Percentiles rank a stretch among this genome's conserved stretches.
These are phyloP conservation scores for Hormaphis cornu DNA, from an alignment of 1,140 invertebrate genomes.

Conservation along the genomic window DNA sequence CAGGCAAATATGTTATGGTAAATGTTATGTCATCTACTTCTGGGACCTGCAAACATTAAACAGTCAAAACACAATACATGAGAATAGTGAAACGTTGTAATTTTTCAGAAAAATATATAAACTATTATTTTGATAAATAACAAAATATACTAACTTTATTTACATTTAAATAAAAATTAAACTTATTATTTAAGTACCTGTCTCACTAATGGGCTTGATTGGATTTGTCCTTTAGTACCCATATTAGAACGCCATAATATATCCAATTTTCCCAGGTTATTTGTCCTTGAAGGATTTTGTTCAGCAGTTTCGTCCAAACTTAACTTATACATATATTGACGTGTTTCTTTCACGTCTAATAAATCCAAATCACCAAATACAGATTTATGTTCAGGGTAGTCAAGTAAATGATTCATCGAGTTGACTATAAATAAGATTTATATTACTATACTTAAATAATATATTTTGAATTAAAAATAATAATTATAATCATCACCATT, in stretches of 20 bases:
- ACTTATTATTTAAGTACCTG: constrained; percentile 50
- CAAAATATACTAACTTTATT: too few relatives aligned
- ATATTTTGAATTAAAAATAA: neutral
- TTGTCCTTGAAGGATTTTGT: constrained; percentile 67
- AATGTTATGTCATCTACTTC: constrained; percentile 21
- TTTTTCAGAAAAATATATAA: too few relatives aligned
- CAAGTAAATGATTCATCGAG: constrained; percentile 18
- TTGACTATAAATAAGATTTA: neutral
- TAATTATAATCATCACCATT: constrained; percentile 45
- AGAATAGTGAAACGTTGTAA: too few relatives aligned
- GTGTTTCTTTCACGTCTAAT: constrained; percentile 63
- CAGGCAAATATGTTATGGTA: constrained; percentile 8
- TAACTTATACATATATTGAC: constrained; percentile 90
- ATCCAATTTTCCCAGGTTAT: constrained; percentile 91
- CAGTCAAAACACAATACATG: neutral
- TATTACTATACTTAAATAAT: neutral
- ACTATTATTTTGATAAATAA: too few relatives aligned
- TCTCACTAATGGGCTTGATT: constrained; percentile 88
- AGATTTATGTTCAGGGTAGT: constrained; percentile 47
- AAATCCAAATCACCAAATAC: constrained; percentile 80
- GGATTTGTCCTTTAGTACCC: constrained; percentile 86
- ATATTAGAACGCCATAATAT: constrained; percentile 95
- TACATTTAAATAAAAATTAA: too few relatives aligned
- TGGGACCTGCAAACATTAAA: neutral
- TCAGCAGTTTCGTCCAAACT: constrained; percentile 60